phyloP scores from a whole-genome alignment of 2,113 vertebrate species.

The Microtus montanus region DNA sequence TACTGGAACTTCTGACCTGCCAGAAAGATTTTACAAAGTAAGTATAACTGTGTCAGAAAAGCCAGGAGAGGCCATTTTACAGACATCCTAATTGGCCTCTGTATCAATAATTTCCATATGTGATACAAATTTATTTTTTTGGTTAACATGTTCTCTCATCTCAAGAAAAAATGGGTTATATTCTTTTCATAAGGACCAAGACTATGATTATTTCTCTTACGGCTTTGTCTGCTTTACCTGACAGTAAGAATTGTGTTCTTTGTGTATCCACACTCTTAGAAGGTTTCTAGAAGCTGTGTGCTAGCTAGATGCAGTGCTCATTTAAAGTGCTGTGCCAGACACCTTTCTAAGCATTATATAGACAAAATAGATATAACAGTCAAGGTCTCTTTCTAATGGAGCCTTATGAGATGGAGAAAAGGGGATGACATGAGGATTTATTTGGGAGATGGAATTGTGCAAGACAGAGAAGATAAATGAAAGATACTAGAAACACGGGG shows the following conservation, averaged over 20 bases:
- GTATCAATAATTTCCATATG: neutral
- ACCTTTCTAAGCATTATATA: neutral
- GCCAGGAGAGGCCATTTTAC: neutral
- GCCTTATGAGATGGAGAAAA: neutral
- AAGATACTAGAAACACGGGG: neutral
- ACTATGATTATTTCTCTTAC: neutral
- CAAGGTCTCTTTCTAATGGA: neutral
- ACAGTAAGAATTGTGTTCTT: neutral
- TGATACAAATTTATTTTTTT: neutral
- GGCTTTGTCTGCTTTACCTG: neutral
- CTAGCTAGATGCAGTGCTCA: neutral
- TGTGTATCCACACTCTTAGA: neutral
- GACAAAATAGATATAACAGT: neutral
- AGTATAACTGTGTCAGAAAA: slow-evolving; percentile 39
- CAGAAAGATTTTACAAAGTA: slow-evolving; percentile 98
- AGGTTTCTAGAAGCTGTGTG: slow-evolving; percentile 21
- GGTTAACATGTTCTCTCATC: slow-evolving; percentile 24
- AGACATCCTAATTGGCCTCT: neutral
- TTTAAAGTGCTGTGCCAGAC: neutral
- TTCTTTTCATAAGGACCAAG: neutral
- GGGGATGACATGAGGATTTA: neutral
- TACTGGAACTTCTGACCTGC: slow-evolving; percentile 95
- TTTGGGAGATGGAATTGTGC: neutral
- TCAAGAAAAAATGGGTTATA: slow-evolving; percentile 3
- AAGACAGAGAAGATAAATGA: neutral